A percentile compares a stretch with the other conserved stretches of the same genome.
phyloP scores from a whole-genome alignment of 2,113 vertebrate genomes.

The Plestiodon gilberti region DNA sequence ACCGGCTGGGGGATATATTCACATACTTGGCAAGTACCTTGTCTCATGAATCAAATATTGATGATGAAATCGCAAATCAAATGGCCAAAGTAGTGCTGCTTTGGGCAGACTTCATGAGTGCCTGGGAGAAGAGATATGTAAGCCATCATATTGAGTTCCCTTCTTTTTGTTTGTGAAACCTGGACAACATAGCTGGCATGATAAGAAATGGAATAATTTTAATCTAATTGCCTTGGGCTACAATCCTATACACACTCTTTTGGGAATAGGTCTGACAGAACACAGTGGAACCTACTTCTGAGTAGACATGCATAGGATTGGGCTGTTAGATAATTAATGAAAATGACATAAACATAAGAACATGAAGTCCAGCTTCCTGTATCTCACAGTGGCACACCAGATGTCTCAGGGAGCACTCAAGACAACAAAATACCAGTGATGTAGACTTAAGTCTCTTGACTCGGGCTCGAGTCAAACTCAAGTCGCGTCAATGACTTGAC shows the following conservation, averaged over 20 bases:
- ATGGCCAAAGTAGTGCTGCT: neutral
- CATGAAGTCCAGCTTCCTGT: too few species aligned
- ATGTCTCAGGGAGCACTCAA: too few species aligned
- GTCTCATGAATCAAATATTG: slow-evolving; percentile 34
- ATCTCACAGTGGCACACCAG: too few species aligned
- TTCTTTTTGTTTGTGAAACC: neutral
- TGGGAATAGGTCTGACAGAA: too few species aligned
- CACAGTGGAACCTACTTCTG: too few species aligned
- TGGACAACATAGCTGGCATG: neutral
- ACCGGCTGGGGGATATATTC: slow-evolving; percentile 27
- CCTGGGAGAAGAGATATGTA: neutral
- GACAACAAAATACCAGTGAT: too few species aligned
- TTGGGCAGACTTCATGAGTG: slow-evolving; percentile 3
- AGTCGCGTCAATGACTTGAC: too few species aligned
- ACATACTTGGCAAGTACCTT: slow-evolving; percentile 16
- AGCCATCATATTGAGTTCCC: neutral
- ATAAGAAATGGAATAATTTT: neutral
- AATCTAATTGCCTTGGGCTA: too few species aligned
- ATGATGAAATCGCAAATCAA: slow-evolving; percentile 33
- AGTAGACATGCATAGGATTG: too few species aligned
- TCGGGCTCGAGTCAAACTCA: too few species aligned
- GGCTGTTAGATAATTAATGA: neutral
- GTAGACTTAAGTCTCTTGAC: too few species aligned
- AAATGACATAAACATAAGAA: neutral
- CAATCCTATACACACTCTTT: too few species aligned